Percentiles rank a stretch among this genome's conserved stretches.
Conservation (phyloP, 2,797 vertebrate species). For the Molothrus aeneus region DNA sequence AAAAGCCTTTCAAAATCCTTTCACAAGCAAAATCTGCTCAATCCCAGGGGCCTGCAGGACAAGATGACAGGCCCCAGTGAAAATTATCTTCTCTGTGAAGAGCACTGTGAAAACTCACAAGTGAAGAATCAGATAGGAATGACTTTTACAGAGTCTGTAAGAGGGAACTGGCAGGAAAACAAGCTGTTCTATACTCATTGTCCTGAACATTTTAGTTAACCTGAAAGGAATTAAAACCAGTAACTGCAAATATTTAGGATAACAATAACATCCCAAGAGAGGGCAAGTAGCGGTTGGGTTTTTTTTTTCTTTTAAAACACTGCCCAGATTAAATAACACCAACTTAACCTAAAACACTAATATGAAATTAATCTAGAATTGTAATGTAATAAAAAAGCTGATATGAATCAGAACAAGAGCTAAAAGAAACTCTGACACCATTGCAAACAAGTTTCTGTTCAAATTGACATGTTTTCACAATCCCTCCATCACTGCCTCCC, state of each 20-base stretch:
- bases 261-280: not conserved
- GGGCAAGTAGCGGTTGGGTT: not conserved
- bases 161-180: not conserved
- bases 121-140: not conserved
- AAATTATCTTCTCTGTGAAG: not conserved
- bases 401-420: conserved; percentile 53
- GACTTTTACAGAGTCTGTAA: not conserved
- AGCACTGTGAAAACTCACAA: not conserved
- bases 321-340: conserved; percentile 32
- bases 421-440: conserved; percentile 10
- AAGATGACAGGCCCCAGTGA: not conserved
- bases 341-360: conserved; percentile 2
- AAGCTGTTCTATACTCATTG: not conserved
- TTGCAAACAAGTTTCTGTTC: conserved; percentile 35
- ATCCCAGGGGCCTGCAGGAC: not conserved
- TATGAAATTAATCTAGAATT: conserved; percentile 32
- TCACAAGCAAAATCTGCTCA: not conserved
- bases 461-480: conserved; percentile 54
- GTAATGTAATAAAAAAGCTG: conserved; percentile 39
- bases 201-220: not conserved
- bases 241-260: not conserved
- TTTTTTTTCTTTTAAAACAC: not conserved
- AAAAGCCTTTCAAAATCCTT: not conserved
- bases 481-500: not conserved
- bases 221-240: not conserved